Evolutionary conservation across 2,113 vertebrate species (phyloP).

Genomic region (Antechinus flavipes): DNA sequence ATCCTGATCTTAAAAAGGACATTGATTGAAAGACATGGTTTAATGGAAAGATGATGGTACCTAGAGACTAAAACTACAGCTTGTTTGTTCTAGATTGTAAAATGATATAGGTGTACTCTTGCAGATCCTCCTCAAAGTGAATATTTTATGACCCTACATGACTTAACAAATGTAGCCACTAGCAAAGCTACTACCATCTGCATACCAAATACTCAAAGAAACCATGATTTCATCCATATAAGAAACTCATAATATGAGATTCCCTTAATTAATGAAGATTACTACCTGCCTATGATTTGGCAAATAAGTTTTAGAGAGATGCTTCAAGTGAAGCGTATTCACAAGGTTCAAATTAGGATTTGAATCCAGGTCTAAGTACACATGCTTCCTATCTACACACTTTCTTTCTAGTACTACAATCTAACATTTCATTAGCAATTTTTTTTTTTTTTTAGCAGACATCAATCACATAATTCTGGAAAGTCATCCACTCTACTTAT

Average conservation of each 20-base stretch:
- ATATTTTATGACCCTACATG: background rate
- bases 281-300: background rate
- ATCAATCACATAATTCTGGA: background rate
- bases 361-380: background rate
- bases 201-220: background rate
- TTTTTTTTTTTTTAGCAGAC: background rate
- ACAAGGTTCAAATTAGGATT: background rate
- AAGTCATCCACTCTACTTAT: background rate
- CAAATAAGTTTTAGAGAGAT: background rate
- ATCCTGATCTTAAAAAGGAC: background rate
- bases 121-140: background rate
- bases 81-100: background rate
- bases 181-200: background rate
- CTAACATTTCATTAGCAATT: background rate
- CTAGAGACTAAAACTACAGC: background rate
- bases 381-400: background rate
- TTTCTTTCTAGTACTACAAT: background rate
- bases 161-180: background rate
- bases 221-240: background rate
- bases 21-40: background rate
- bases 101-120: background rate
- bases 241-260: background rate
- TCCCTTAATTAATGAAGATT: background rate
- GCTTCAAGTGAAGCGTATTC: background rate
- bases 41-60: background rate